A percentile compares a stretch with the other conserved stretches of the same genome.
Evolutionary conservation across 2,797 vertebrate genomes (phyloP).

Genomic region (Phrynocephalus forsythii): DNA sequence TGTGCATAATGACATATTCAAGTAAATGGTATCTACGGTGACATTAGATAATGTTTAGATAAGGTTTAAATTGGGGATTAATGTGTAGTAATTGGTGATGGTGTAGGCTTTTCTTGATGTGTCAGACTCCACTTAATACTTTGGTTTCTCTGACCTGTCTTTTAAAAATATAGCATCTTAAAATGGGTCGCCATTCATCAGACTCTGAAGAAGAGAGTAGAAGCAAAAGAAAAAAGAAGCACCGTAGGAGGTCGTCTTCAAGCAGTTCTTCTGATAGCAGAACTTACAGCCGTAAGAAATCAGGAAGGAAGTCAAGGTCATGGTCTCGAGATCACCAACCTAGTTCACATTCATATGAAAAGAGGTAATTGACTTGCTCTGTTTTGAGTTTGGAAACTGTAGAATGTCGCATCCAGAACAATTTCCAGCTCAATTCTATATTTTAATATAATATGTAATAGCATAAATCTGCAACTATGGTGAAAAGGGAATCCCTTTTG

Average conservation of each 20-base stretch:
- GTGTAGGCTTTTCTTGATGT: neutral
- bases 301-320: slow-evolving; percentile 85
- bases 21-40: neutral
- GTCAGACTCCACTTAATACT: neutral
- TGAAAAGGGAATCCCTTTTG: neutral
- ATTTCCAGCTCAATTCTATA: neutral
- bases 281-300: slow-evolving; percentile 84
- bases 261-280: slow-evolving; percentile 89
- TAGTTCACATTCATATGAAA: slow-evolving; percentile 83
- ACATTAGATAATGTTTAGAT: neutral
- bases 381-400: neutral
- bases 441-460: neutral
- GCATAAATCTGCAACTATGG: neutral
- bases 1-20: neutral
- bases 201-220: slow-evolving; percentile 91
- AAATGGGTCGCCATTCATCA: slow-evolving; percentile 91
- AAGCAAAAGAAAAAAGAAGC: slow-evolving; percentile 88
- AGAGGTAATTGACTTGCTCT: slow-evolving; percentile 71
- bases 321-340: slow-evolving; percentile 82
- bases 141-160: neutral
- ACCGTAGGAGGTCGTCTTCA: slow-evolving; percentile 86
- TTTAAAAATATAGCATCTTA: slow-evolving; percentile 28
- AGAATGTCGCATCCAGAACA: accelerated
- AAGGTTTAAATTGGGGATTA: neutral
- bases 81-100: neutral